Percentiles rank a stretch among this genome's conserved stretches.
Evolutionary conservation across 1,140 invertebrate species (phyloP).

Genomic region (Nasonia giraulti): DNA sequence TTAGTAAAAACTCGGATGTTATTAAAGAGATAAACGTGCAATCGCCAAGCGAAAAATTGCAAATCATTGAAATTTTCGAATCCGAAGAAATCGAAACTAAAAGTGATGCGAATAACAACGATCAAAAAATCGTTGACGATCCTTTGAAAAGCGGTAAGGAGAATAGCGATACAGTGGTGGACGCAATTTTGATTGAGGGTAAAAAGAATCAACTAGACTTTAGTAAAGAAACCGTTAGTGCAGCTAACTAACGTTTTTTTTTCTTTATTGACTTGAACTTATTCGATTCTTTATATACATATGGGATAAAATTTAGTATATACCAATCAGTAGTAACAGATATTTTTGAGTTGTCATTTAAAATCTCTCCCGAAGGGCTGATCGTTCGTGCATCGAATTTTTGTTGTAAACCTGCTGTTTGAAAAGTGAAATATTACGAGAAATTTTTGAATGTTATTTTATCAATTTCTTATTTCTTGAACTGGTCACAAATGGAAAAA

Average conservation of each 20-base stretch:
- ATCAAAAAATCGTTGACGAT: conserved; percentile 51
- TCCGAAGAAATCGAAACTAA: conserved; percentile 19
- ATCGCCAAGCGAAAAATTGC: conserved; percentile 12
- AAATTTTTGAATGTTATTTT: conserved; percentile 2
- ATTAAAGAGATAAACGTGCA: background rate
- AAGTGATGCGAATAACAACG: conserved; percentile 57
- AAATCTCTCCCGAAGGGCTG: background rate
- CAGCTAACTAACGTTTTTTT: conserved; percentile 18
- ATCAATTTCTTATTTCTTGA: conserved; percentile 31
- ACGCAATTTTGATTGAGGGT: background rate
- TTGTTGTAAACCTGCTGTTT: background rate
- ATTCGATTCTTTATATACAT: conserved; percentile 18
- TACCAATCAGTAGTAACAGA: conserved; percentile 5
- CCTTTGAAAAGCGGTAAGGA: conserved; percentile 42
- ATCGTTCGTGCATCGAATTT: background rate
- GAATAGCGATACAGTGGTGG: background rate
- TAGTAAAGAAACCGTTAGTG: background rate
- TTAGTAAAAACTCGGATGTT: background rate
- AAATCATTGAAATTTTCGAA: conserved; percentile 16
- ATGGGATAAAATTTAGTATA: background rate
- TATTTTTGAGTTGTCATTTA: background rate
- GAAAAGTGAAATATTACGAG: background rate
- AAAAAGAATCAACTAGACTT: background rate
- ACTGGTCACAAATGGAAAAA: background rate
- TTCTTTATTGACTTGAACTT: conserved; percentile 12